Evolutionary conservation across 2,888 invertebrate species (phyloP), one percentile per base, ranked within the genome.

Genomic region (Nycteola revayana): DNA sequence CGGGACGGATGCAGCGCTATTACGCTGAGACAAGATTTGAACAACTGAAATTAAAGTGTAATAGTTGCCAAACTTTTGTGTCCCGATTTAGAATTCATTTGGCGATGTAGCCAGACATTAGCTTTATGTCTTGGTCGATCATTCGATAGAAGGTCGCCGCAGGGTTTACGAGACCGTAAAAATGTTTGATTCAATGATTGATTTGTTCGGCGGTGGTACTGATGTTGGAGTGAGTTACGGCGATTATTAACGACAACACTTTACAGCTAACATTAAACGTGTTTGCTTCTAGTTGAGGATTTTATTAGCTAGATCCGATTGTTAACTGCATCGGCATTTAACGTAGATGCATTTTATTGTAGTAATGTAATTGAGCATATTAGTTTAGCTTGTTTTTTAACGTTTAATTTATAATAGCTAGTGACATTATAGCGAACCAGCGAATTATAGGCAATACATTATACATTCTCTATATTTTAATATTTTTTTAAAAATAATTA

Each of bases 41-140:
- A 88, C 88, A 87, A 87, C 88, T 89, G 89, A 89, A 83, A 87
- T 86, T 83, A 84, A 88, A 88, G 73, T 78, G 77, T 77, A 67
- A 77, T 60, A 71, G 78, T 74, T 89, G 89, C 89, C 89, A 89
- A 89, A 81, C 72, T 72, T 79, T 82, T 71, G 82, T 73, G 65
- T 76, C 82, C 80, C 72, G 68, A 73, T 85, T 86, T 89, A 89
- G 89, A 84, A 66, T 75, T 68, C 57, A 75, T 76, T 88, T 87
- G 87, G 88, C 88, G 59, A 58, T 74, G 74, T 58, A 60, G 72
- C 83, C 75, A 78, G 80, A 71, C 64, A 66, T 70, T 65, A 60
- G 54, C 35, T 69, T 68, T 71, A 69, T 66, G 71, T 61, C 53
- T 47, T 53, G 46, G 72, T 72, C 64, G 64, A 58, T 66, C 75